Percentiles rank a stretch among this genome's conserved stretches.
Evolutionary conservation across 2,888 invertebrate genomes (phyloP).

Genomic region (Brachyptera risi): DNA sequence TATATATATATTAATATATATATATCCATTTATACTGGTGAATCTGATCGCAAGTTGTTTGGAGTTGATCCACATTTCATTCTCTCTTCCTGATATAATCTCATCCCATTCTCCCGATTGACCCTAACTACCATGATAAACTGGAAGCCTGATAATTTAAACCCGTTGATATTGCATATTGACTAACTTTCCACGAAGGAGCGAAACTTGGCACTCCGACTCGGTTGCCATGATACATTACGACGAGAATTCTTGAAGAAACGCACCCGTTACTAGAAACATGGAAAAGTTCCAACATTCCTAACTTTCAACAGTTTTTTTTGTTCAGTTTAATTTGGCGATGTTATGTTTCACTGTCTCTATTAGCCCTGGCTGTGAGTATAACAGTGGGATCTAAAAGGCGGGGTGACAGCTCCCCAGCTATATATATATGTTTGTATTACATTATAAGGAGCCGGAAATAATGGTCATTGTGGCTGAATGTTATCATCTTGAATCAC

Average conservation of each 20-base stretch:
- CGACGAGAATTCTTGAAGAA: background rate
- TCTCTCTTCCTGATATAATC: too few species aligned
- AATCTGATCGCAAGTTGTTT: too few species aligned
- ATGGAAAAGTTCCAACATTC: constrained; percentile 28
- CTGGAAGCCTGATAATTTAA: background rate
- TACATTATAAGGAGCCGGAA: constrained; percentile 4
- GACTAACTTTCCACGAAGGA: too few species aligned
- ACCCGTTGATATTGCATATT: too few species aligned
- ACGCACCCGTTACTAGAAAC: constrained; percentile 1
- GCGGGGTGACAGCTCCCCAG: background rate
- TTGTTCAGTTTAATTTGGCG: constrained; percentile 8
- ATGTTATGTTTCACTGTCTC: constrained; percentile 11
- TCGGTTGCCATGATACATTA: background rate
- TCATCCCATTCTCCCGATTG: too few species aligned
- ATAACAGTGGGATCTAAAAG: background rate
- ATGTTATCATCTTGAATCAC: constrained; percentile 19
- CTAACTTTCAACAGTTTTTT: constrained; percentile 22
- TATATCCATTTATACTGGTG: too few species aligned
- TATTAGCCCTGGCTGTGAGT: constrained; percentile 4
- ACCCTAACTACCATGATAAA: too few species aligned
- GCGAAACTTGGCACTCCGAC: background rate
- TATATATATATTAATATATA: too few species aligned
- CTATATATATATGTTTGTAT: constrained; percentile 7
- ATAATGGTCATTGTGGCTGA: constrained; percentile 15
- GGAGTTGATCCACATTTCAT: too few species aligned